phyloP scores from a whole-genome alignment of 1,140 invertebrate genomes.

The Drosophila arawakana region DNA sequence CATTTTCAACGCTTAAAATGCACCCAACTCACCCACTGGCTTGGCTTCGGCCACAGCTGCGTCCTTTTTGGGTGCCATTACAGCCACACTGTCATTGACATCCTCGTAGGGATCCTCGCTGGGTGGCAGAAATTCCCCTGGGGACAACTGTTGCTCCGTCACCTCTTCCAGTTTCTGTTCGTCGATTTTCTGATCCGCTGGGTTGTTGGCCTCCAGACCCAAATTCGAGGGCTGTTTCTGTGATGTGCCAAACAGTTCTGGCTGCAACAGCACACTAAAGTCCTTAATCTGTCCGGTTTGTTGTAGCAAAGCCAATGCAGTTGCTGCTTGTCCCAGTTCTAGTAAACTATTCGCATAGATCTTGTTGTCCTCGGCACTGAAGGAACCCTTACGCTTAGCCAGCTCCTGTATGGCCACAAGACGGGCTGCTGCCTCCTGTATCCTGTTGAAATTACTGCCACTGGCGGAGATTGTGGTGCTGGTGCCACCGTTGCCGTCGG shows the following conservation, averaged over 20 bases:
- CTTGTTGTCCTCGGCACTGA: constrained; percentile 84
- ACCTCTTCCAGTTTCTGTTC: constrained; percentile 77
- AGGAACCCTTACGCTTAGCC: constrained; percentile 84
- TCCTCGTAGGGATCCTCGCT: constrained; percentile 80
- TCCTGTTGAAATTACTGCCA: constrained; percentile 81
- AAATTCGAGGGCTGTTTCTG: constrained; percentile 69
- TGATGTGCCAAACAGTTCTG: constrained; percentile 55
- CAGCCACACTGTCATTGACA: constrained; percentile 83
- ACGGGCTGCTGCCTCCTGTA: constrained; percentile 85
- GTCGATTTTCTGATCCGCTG: constrained; percentile 65
- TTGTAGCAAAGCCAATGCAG: constrained; percentile 84
- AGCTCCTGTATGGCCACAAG: constrained; percentile 85
- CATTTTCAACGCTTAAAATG: too few species aligned
- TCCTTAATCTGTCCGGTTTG: constrained; percentile 80
- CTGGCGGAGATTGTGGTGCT: constrained; percentile 60
- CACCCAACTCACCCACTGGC: constrained; percentile 86
- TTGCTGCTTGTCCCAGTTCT: constrained; percentile 84
- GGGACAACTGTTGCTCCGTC: constrained; percentile 71
- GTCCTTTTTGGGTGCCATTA: constrained; percentile 85
- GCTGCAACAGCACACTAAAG: constrained; percentile 77
- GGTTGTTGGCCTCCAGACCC: constrained; percentile 64
- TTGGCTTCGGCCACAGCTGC: constrained; percentile 89
- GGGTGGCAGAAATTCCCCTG: constrained; percentile 70
- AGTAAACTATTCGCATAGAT: constrained; percentile 85
- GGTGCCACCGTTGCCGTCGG: constrained; percentile 58